phyloP scores from a whole-genome alignment of 2,113 vertebrate species.

The Pungitius pungitius region DNA sequence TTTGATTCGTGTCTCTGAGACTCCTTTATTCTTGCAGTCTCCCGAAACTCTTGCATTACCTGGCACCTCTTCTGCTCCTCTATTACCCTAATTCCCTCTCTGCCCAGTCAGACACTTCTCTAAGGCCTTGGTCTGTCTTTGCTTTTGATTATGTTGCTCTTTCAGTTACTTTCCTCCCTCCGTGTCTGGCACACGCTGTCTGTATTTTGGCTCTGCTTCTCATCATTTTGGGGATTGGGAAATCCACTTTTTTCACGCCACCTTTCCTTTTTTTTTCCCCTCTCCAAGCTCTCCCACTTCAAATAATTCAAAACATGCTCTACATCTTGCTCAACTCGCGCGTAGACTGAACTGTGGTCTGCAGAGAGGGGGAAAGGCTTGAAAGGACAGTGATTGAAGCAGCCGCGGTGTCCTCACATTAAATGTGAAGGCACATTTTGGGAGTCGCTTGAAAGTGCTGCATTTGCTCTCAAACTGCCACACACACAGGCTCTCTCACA shows the following conservation, averaged over 20 bases:
- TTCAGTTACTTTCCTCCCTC: slow-evolving; percentile 4
- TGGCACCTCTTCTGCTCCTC: slow-evolving; percentile 8
- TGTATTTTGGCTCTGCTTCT: slow-evolving; percentile 9
- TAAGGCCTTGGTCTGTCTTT: slow-evolving; percentile 9
- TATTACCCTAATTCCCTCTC: slow-evolving; percentile 4
- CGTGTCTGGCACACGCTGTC: slow-evolving; percentile 12
- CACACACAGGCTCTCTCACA: neutral
- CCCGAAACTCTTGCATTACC: neutral
- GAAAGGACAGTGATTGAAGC: slow-evolving; percentile 44
- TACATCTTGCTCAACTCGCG: slow-evolving; percentile 11
- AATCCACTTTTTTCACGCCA: slow-evolving; percentile 4
- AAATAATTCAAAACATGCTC: slow-evolving; percentile 36
- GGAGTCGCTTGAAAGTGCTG: slow-evolving; percentile 41
- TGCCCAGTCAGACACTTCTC: slow-evolving; percentile 1
- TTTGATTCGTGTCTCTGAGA: slow-evolving; percentile 19
- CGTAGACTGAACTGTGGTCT: slow-evolving; percentile 14
- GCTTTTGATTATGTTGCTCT: slow-evolving; percentile 27
- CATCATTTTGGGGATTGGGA: slow-evolving; percentile 30
- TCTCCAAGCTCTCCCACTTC: slow-evolving; percentile 12
- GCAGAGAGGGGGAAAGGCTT: slow-evolving; percentile 18
- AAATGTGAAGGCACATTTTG: slow-evolving; percentile 60
- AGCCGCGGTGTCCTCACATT: slow-evolving; percentile 35
- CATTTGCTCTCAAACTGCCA: slow-evolving; percentile 40
- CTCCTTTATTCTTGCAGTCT: neutral
- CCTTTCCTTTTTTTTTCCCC: slow-evolving; percentile 19